Percentiles rank a stretch among this genome's conserved stretches.
Conservation (phyloP, 2,113 vertebrate species). For the Rousettus leschenaultii region DNA sequence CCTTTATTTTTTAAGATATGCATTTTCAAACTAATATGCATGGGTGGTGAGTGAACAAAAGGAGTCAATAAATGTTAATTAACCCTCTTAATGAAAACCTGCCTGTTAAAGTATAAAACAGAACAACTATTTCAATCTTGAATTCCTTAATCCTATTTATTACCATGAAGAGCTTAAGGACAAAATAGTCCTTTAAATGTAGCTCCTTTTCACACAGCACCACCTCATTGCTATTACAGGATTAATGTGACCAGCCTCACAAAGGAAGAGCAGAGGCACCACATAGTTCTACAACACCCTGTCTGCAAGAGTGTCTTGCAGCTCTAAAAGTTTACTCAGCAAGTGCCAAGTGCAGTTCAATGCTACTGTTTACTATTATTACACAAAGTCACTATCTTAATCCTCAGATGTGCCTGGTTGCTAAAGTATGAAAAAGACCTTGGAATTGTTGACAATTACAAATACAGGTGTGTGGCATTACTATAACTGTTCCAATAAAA, state of each 20-base stretch:
- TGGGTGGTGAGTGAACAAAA: slow-evolving; percentile 33
- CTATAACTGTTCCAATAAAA: slow-evolving; percentile 51
- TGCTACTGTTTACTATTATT: slow-evolving; percentile 79
- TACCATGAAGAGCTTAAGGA: slow-evolving; percentile 68
- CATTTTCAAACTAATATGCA: background rate
- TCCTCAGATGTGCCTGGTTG: slow-evolving; percentile 71
- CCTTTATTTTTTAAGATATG: background rate
- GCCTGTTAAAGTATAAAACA: slow-evolving; percentile 69
- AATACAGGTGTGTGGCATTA: slow-evolving; percentile 73
- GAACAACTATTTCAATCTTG: slow-evolving; percentile 68
- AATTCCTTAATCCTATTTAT: slow-evolving; percentile 74
- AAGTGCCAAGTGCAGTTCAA: slow-evolving; percentile 82
- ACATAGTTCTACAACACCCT: slow-evolving; percentile 78
- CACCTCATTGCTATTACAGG: slow-evolving; percentile 37
- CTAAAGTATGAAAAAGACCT: slow-evolving; percentile 84
- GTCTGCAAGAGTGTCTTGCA: slow-evolving; percentile 80
- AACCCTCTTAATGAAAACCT: slow-evolving; percentile 64
- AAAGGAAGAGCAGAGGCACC: slow-evolving; percentile 76
- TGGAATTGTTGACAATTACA: slow-evolving; percentile 79
- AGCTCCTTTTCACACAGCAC: slow-evolving; percentile 44
- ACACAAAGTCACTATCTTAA: slow-evolving; percentile 70
- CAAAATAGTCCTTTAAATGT: slow-evolving; percentile 62
- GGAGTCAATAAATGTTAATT: slow-evolving; percentile 24
- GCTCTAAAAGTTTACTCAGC: slow-evolving; percentile 76
- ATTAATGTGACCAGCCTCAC: slow-evolving; percentile 77